Conservation (phyloP, 1,140 invertebrate species). For the Limonius californicus region DNA sequence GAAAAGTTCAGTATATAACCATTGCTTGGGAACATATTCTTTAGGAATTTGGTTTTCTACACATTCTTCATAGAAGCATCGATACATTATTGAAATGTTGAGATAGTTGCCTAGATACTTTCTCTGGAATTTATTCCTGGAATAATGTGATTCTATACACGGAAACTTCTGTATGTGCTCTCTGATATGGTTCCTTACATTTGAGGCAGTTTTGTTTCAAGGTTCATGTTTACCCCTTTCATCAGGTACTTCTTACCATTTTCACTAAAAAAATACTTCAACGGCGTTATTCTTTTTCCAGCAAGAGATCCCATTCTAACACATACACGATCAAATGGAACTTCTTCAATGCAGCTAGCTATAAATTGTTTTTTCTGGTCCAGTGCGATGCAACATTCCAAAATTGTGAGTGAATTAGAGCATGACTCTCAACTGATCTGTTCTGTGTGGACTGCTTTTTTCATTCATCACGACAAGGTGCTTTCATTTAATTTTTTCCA, state of each 20-base stretch:
- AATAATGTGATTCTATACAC: background rate
- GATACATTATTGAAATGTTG: constrained; percentile 10
- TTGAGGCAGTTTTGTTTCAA: too few relatives aligned
- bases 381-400: background rate
- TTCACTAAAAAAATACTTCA: constrained; percentile 7
- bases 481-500: background rate
- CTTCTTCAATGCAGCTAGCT: constrained; percentile 5
- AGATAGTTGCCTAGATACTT: background rate
- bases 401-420: constrained; percentile 7
- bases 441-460: constrained; percentile 2
- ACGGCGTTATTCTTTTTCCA: background rate
- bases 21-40: background rate
- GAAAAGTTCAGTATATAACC: constrained; percentile 8
- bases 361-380: background rate
- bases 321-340: background rate
- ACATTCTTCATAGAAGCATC: constrained; percentile 1
- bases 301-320: constrained; percentile 1
- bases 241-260: background rate
- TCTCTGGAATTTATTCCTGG: background rate
- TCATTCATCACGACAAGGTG: background rate
- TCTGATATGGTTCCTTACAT: too few relatives aligned
- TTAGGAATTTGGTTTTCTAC: constrained; percentile 8
- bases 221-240: background rate
- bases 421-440: constrained; percentile 3
- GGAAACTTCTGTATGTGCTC: too few relatives aligned